Conservation (phyloP, 2,888 invertebrate genomes). For the Eretmocerus hayati region DNA sequence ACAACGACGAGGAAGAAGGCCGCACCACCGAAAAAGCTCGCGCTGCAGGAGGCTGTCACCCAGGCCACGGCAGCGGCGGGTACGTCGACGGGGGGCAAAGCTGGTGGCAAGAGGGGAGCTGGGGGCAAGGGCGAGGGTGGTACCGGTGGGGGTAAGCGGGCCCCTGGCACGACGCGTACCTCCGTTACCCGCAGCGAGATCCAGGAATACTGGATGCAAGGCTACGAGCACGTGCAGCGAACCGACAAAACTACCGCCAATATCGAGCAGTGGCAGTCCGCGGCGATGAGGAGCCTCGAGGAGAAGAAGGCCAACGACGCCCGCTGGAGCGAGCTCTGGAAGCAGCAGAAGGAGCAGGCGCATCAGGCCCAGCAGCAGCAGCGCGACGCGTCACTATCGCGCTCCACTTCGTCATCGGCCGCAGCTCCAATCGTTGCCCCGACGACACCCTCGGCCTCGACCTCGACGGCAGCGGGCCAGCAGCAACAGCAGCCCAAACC, state of each 20-base stretch:
- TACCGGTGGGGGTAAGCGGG: conserved; percentile 21
- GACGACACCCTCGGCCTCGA: background rate
- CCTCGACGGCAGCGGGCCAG: conserved; percentile 22
- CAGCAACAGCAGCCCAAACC: too few species aligned
- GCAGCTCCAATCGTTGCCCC: too few species aligned
- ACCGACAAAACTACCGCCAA: conserved; percentile 35
- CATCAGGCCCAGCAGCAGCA: conserved; percentile 1
- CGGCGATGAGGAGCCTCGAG: conserved; percentile 25
- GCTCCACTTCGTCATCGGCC: too few species aligned
- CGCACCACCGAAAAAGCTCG: conserved; percentile 36
- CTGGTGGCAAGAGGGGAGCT: conserved; percentile 18
- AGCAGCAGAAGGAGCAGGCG: conserved; percentile 12
- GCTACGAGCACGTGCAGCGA: conserved; percentile 25
- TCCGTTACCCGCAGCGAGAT: conserved; percentile 25
- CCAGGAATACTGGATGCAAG: conserved; percentile 28
- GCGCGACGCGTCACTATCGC: background rate
- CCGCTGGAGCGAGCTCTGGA: conserved; percentile 16
- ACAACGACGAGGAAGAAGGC: conserved; percentile 24
- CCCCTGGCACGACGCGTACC: conserved; percentile 16
- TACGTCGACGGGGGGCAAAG: conserved; percentile 24
- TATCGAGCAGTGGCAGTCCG: conserved; percentile 40
- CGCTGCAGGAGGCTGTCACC: conserved; percentile 32
- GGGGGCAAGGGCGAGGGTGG: conserved; percentile 10
- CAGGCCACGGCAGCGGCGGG: too few species aligned
- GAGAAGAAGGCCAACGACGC: conserved; percentile 23